These are phyloP conservation scores for Cephalopholis sonnerati DNA, from an alignment of 2,113 vertebrate genomes.

Conservation along the genomic window DNA sequence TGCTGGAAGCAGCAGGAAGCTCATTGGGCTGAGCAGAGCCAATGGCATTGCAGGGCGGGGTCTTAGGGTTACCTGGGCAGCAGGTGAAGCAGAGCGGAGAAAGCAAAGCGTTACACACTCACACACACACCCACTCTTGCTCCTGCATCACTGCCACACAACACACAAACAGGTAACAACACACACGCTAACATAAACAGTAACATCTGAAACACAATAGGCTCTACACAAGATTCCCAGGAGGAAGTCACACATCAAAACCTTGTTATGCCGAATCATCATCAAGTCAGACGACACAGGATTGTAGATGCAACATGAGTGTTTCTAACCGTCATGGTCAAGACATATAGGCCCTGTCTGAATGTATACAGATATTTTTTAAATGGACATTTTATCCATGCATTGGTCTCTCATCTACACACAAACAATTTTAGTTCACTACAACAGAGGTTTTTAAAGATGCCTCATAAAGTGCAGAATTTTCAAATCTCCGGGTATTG, in stretches of 20 bases:
- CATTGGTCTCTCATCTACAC: no score
- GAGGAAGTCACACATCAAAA: slow-evolving; percentile 7
- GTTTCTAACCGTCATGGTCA: no score
- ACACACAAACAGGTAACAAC: slow-evolving; percentile 25
- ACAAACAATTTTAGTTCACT: no score
- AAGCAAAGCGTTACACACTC: slow-evolving; percentile 77
- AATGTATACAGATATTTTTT: no score
- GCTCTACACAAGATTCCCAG: neutral
- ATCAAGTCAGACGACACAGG: neutral
- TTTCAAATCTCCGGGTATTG: no score
- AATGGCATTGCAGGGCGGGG: slow-evolving; percentile 79
- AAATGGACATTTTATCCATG: no score
- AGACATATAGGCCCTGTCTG: no score
- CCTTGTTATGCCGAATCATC: neutral
- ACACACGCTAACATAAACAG: neutral
- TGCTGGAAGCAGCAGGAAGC: slow-evolving; percentile 72
- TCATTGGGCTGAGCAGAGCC: slow-evolving; percentile 81
- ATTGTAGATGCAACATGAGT: no score
- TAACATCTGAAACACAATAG: neutral
- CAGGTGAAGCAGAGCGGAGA: slow-evolving; percentile 81
- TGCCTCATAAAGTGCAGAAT: no score
- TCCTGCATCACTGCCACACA: slow-evolving; percentile 13
- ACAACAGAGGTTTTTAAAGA: no score
- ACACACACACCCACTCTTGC: slow-evolving; percentile 18
- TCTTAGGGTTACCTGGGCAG: slow-evolving; percentile 83